Conservation (phyloP, 2,888 invertebrate species). For the Drosophila meridionalis region DNA sequence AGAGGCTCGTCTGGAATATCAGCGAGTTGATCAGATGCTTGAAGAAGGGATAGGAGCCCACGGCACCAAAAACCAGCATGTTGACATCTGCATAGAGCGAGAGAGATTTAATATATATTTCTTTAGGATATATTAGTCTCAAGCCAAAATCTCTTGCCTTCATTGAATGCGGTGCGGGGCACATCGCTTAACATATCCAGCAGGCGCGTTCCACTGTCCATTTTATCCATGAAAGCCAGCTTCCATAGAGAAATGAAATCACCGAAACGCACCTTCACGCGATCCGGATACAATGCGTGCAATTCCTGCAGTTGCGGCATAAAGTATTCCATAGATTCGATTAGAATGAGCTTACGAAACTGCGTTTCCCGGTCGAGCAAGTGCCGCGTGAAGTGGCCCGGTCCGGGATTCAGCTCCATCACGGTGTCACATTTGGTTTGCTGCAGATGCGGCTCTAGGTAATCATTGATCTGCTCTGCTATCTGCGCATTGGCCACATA, state of each 20-base stretch:
- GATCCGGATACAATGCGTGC: slow-evolving; percentile 69
- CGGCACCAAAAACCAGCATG: slow-evolving; percentile 87
- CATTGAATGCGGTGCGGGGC: slow-evolving; percentile 84
- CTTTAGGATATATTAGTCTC: not conserved
- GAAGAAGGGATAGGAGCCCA: slow-evolving; percentile 86
- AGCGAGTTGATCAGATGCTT: slow-evolving; percentile 87
- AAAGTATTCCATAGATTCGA: slow-evolving; percentile 87
- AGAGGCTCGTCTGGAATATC: slow-evolving; percentile 87
- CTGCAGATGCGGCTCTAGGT: slow-evolving; percentile 70
- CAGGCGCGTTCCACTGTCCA: slow-evolving; percentile 87
- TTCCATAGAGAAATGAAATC: slow-evolving; percentile 88
- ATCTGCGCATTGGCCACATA: slow-evolving; percentile 76
- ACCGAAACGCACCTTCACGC: slow-evolving; percentile 82
- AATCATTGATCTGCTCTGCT: slow-evolving; percentile 71
- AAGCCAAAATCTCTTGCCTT: slow-evolving; percentile 83
- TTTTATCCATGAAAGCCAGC: slow-evolving; percentile 87
- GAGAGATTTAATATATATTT: not conserved
- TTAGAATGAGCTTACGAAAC: slow-evolving; percentile 86
- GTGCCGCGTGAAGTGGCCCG: slow-evolving; percentile 87
- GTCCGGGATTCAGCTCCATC: slow-evolving; percentile 90
- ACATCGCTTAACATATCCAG: slow-evolving; percentile 86
- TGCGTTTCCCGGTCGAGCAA: slow-evolving; percentile 86
- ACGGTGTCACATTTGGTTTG: slow-evolving; percentile 65
- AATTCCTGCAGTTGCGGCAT: slow-evolving; percentile 83
- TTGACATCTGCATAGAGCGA: slow-evolving; percentile 86